These are phyloP conservation scores for Polymixis flavicincta DNA, from an alignment of 2,888 invertebrate species.

Conservation along the genomic window DNA sequence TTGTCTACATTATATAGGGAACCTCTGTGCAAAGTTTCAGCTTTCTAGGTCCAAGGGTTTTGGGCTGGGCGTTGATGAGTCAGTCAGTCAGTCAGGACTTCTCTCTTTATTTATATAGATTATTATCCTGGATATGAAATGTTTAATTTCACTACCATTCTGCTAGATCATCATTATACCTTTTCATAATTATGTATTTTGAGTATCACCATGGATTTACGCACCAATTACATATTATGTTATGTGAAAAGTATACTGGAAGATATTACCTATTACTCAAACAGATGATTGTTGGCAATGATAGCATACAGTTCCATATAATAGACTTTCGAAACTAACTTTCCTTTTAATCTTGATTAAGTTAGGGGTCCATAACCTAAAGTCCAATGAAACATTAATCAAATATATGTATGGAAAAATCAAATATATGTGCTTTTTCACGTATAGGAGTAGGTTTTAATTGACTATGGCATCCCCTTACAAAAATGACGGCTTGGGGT, in stretches of 20 bases:
- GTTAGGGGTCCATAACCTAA: not conserved
- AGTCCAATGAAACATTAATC: not conserved
- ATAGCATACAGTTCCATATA: not conserved
- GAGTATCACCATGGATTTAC: not conserved
- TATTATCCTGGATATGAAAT: too few relatives aligned
- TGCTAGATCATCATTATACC: not conserved
- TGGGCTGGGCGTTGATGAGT: too few relatives aligned
- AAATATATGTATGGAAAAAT: not conserved
- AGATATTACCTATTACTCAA: not conserved
- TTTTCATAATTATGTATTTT: not conserved
- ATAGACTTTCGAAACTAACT: not conserved
- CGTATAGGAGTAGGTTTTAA: conserved; percentile 14
- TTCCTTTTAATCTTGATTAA: not conserved
- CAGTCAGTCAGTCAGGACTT: too few relatives aligned
- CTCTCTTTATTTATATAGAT: too few relatives aligned
- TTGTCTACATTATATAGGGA: too few relatives aligned
- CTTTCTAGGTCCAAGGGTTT: too few relatives aligned
- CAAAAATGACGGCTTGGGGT: conserved; percentile 25
- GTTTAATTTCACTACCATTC: not conserved
- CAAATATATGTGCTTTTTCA: not conserved
- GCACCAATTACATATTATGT: not conserved
- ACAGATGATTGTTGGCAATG: not conserved
- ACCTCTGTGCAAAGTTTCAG: too few relatives aligned
- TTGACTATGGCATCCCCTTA: not conserved
- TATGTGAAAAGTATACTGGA: not conserved